Conservation (phyloP, 2,113 vertebrate genomes). For the Chrysochloris asiatica region DNA sequence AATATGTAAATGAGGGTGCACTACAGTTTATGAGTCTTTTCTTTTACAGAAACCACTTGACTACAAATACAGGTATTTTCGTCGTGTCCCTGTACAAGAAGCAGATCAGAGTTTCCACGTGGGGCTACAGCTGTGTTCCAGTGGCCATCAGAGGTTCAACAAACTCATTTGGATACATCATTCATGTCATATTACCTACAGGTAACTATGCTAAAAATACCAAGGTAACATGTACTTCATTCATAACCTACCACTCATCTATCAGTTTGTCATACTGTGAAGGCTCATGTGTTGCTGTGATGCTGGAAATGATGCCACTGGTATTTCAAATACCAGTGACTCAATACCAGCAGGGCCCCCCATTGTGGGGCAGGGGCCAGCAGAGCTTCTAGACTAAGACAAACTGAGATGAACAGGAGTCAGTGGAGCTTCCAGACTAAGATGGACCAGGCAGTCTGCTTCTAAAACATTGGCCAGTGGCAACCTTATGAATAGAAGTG, state of each 20-base stretch:
- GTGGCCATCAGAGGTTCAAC: slow-evolving; percentile 94
- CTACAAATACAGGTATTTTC: slow-evolving; percentile 94
- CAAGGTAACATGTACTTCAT: neutral
- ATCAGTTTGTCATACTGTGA: too few relatives aligned
- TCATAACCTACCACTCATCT: neutral
- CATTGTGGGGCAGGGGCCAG: too few relatives aligned
- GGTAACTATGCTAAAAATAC: slow-evolving; percentile 80
- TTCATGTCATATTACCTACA: slow-evolving; percentile 96
- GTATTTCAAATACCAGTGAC: too few relatives aligned
- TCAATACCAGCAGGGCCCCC: too few relatives aligned
- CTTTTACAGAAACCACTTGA: slow-evolving; percentile 90
- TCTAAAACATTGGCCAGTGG: too few relatives aligned
- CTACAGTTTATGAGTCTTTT: slow-evolving; percentile 37
- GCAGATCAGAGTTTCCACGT: slow-evolving; percentile 96
- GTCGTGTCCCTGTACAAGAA: slow-evolving; percentile 91
- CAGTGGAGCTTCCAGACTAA: too few relatives aligned
- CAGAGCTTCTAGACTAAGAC: too few relatives aligned
- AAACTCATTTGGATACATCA: slow-evolving; percentile 98
- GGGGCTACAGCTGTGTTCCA: slow-evolving; percentile 94
- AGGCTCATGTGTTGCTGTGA: too few relatives aligned
- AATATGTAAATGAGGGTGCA: neutral
- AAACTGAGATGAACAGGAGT: too few relatives aligned
- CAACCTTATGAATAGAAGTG: too few relatives aligned
- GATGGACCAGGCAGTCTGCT: too few relatives aligned
- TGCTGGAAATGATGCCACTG: too few relatives aligned